A percentile compares a stretch with the other conserved stretches of the same genome.
Evolutionary conservation across 2,888 invertebrate species (phyloP).

Genomic region (Balanococcus diminutus): DNA sequence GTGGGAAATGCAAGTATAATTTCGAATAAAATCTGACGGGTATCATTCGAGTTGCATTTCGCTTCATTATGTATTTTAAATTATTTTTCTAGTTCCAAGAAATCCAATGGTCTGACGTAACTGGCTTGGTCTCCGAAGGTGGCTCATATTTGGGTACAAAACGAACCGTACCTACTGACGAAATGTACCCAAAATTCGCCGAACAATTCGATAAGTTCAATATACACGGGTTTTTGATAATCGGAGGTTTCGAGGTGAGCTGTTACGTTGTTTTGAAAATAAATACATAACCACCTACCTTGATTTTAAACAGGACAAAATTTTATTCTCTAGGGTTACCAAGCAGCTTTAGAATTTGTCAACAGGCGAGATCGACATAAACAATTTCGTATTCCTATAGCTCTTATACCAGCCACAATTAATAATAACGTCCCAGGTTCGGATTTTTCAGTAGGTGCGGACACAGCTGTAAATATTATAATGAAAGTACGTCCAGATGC

Average conservation of each 20-base stretch:
- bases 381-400: conserved; percentile 91
- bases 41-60: too few species aligned
- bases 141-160: conserved; percentile 97
- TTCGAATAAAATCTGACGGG: too few species aligned
- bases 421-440: conserved; percentile 99
- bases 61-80: background rate
- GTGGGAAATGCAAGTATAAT: conserved; percentile 35
- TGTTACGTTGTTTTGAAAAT: too few species aligned
- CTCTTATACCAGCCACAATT: conserved; percentile 95
- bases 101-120: conserved; percentile 84
- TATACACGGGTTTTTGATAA: conserved; percentile 83
- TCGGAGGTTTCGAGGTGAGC: conserved; percentile 94
- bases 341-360: conserved; percentile 76
- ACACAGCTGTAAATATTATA: conserved; percentile 98
- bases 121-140: conserved; percentile 95
- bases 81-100: conserved; percentile 27
- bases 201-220: conserved; percentile 82
- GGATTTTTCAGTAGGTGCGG: conserved; percentile 94
- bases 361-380: conserved; percentile 75
- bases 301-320: background rate
- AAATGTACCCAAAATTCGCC: conserved; percentile 79
- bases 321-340: conserved; percentile 73
- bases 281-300: background rate
- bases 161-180: conserved; percentile 80
- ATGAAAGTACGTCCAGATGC: conserved; percentile 70